A percentile compares a stretch with the other conserved stretches of the same genome.
phyloP scores from a whole-genome alignment of 2,113 vertebrate genomes.

The Hylia prasina region DNA sequence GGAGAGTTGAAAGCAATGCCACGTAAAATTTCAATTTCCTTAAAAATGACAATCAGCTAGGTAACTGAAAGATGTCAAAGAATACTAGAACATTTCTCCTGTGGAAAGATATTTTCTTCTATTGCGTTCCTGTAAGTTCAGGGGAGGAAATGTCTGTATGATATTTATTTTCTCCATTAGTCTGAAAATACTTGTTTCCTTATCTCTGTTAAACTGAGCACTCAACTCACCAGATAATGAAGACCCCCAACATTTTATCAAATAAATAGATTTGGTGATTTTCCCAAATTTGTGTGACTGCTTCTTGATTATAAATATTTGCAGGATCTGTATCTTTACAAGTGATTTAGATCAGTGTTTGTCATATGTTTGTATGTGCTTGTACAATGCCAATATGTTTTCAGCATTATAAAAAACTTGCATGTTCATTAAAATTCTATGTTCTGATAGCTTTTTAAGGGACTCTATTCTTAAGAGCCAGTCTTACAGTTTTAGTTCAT shows the following conservation, averaged over 20 bases:
- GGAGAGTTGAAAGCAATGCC: not conserved
- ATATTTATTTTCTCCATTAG: not conserved
- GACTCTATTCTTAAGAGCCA: not conserved
- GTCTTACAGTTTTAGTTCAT: not conserved
- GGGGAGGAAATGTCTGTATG: accelerated
- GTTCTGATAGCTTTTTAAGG: not conserved
- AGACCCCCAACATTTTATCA: not conserved
- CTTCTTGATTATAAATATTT: not conserved
- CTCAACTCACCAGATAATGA: not conserved
- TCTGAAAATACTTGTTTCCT: not conserved
- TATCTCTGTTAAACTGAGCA: not conserved
- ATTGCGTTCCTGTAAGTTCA: accelerated
- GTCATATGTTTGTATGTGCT: not conserved
- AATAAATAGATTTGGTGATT: not conserved
- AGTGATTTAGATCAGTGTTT: not conserved
- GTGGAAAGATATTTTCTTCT: not conserved
- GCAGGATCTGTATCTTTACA: not conserved
- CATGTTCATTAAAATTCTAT: not conserved
- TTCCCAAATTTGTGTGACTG: not conserved
- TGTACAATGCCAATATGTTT: not conserved
- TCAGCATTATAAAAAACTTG: not conserved
- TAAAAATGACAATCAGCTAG: not conserved
- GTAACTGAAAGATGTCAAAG: not conserved
- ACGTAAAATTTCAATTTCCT: not conserved
- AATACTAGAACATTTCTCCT: not conserved